These are phyloP conservation scores for Capromys pilorides DNA, from an alignment of 2,797 vertebrate genomes.

Conservation along the genomic window DNA sequence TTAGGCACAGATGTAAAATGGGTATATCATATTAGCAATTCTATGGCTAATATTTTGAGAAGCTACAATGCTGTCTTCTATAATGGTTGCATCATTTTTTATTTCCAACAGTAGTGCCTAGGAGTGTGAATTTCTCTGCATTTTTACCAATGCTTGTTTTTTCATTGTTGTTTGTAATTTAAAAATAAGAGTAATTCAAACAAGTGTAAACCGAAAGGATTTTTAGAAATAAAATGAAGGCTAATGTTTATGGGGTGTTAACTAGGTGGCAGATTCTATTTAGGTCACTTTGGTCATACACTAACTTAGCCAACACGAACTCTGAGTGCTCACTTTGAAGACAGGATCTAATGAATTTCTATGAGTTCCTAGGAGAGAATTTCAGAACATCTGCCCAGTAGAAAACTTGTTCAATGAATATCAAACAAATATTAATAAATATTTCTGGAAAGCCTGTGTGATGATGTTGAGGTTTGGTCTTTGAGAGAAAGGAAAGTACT, in stretches of 20 bases:
- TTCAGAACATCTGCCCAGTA: background rate
- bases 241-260: background rate
- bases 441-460: background rate
- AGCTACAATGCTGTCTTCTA: background rate
- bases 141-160: background rate
- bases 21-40: background rate
- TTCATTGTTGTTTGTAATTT: background rate
- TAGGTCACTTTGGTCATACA: background rate
- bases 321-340: background rate
- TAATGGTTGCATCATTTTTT: background rate
- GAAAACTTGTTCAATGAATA: background rate
- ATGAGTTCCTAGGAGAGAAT: background rate
- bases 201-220: background rate
- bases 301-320: conserved; percentile 13
- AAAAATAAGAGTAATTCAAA: background rate
- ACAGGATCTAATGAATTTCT: background rate
- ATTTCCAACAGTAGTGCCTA: background rate
- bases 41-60: background rate
- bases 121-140: background rate
- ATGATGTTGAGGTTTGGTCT: background rate
- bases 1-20: background rate
- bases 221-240: conserved; percentile 9
- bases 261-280: background rate
- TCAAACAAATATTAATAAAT: background rate
- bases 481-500: background rate